Evolutionary conservation across 2,113 vertebrate species (phyloP), one percentile per base, ranked within the genome.

Genomic region (Lichenostomus cassidix): DNA sequence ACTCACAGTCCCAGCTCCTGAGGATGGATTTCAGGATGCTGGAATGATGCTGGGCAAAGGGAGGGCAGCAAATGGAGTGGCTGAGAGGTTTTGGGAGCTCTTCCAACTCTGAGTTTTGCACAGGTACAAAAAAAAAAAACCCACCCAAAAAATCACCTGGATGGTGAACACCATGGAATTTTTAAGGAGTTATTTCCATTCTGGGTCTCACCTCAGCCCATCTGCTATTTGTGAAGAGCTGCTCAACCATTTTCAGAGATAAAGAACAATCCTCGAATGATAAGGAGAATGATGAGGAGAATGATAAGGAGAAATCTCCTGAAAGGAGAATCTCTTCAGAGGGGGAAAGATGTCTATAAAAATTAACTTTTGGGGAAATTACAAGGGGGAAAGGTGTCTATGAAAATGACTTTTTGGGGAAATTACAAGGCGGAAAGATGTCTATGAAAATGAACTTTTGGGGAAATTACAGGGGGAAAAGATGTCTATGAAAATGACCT

Each of bases 111-210:
- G 49, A 29, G 44, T 52, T 81, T 21, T 33, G 50, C 44, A 59
- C 8, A 52, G 2, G 4, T 9, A 25, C 8, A 4, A 59, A 35
- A 35, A 0, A 15, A 22, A 16, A n/a, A n/a, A n/a, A 0, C 5
- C 15, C 28, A 41, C 21, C 11, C 37, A 29, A 28, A 33, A 70
- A 74, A 62, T n/a, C 64, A 41, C 46, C 13, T 31, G 21, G 31
- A 63, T 75, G 0, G 0, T 3, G 29, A 75, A 55, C 8, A 21
- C 15, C 13, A 18, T 46, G 27, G 7, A 16, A 79, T 39, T 90
- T 49, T 8, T 13, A 58, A 67, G 14, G 25, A 58, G 59, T 46
- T 33, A 12, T n/a, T 86, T 73, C 22, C 20, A 25, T 67, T 31
- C 15, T 0, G 12, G 81, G 23, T 39, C 55, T 5, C 2, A 1